phyloP scores from a whole-genome alignment of 2,888 invertebrate species.

The Chirona hameri region DNA sequence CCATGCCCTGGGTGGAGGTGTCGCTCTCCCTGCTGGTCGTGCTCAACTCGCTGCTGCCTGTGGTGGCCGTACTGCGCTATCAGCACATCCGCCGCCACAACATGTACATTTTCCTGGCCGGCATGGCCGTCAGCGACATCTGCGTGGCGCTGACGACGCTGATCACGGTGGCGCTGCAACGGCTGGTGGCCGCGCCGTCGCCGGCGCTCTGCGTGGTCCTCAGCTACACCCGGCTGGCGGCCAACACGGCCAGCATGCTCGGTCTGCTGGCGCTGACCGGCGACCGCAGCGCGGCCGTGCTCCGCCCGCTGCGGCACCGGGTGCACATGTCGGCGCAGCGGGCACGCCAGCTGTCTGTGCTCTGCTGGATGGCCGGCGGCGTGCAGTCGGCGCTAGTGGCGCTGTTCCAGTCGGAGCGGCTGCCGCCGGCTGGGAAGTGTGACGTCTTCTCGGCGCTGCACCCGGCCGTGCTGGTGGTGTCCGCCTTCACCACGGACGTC shows the following conservation, averaged over 20 bases:
- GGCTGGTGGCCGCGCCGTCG: background rate
- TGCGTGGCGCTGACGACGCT: background rate
- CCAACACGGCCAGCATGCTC: constrained; percentile 25
- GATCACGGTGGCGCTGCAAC: background rate
- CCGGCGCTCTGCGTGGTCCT: background rate
- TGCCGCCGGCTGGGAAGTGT: background rate
- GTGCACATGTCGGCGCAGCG: constrained; percentile 23
- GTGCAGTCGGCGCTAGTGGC: background rate
- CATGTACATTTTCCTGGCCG: constrained; percentile 26
- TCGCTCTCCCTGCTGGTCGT: background rate
- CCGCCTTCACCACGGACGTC: background rate
- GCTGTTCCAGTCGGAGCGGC: too few relatives aligned
- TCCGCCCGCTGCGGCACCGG: constrained; percentile 10
- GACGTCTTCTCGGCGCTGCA: constrained; percentile 5
- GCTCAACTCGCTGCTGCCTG: constrained; percentile 23
- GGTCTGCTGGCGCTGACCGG: constrained; percentile 24
- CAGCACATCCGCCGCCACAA: constrained; percentile 24
- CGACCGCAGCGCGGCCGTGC: constrained; percentile 13
- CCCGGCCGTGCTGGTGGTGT: background rate
- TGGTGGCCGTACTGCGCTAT: constrained; percentile 5
- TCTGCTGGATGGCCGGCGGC: background rate
- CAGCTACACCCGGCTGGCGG: background rate
- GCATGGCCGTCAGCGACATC: constrained; percentile 9
- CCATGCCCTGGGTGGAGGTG: background rate
- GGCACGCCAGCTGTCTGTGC: background rate